These are phyloP conservation scores for Entomyzon cyanotis DNA, from an alignment of 2,113 vertebrate species.

Conservation along the genomic window DNA sequence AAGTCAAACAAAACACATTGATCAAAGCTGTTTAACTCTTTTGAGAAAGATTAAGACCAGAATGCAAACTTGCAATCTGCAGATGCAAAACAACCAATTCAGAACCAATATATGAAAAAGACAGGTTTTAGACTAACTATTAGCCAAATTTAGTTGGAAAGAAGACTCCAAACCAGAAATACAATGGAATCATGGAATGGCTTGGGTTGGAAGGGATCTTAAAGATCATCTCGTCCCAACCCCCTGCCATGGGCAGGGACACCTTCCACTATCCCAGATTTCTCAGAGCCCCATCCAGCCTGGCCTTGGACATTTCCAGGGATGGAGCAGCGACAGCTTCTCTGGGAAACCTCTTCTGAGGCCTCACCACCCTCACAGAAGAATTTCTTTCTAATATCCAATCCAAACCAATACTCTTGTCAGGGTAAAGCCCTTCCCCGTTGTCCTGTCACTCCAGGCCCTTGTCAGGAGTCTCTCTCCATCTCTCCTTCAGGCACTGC, in stretches of 20 bases:
- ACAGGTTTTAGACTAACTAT: not conserved
- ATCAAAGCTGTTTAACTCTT: not conserved
- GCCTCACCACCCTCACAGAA: not conserved
- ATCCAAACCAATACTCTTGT: not conserved
- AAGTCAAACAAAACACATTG: not conserved
- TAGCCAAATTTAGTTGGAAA: not conserved
- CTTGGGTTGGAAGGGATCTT: not conserved
- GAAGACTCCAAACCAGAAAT: not conserved
- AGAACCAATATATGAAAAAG: not conserved
- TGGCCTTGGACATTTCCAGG: not conserved
- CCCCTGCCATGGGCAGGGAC: not conserved
- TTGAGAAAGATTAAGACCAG: not conserved
- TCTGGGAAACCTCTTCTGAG: not conserved
- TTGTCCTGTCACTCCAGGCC: not conserved
- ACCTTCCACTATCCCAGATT: not conserved
- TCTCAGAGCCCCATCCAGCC: not conserved
- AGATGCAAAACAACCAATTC: not conserved
- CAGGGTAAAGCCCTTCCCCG: not conserved
- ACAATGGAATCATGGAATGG: not conserved
- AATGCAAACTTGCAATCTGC: not conserved
- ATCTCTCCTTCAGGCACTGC: not conserved
- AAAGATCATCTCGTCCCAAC: not conserved
- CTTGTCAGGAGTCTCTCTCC: not conserved
- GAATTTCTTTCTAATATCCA: rapidly evolving
- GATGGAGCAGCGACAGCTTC: not conserved